These are phyloP conservation scores for Cassiopea xamachana DNA, from an alignment of 30 jellyfish, hydroid and myxozoan species.

Conservation along the genomic window DNA sequence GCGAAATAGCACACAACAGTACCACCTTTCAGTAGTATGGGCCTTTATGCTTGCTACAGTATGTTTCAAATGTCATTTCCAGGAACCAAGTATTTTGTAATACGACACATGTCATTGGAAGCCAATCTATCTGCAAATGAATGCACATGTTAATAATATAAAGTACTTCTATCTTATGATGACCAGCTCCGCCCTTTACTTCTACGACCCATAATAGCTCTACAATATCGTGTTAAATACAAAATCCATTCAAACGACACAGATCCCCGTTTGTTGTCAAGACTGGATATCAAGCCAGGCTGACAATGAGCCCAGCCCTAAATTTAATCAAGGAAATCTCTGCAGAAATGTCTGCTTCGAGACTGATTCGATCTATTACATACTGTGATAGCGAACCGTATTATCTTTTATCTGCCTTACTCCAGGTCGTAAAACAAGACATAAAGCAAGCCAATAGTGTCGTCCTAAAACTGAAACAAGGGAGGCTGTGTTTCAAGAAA, in stretches of 20 bases:
- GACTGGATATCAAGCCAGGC: background rate
- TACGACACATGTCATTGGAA: no score
- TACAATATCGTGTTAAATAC: background rate
- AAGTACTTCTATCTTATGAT: background rate
- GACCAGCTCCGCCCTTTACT: background rate
- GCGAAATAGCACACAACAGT: no score
- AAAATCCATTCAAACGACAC: background rate
- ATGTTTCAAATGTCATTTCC: no score
- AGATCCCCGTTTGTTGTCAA: background rate
- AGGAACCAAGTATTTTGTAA: no score
- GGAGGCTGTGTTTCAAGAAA: no score
- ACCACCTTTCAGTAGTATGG: no score
- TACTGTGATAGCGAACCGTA: background rate
- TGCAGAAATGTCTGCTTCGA: background rate
- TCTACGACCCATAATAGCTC: background rate
- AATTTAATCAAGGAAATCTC: background rate
- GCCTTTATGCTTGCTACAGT: no score
- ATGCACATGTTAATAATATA: no score
- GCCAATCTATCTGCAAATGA: no score
- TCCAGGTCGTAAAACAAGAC: background rate
- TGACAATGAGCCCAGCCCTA: background rate
- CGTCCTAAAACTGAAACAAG: no score
- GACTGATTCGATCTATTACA: background rate
- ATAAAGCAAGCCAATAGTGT: no score
- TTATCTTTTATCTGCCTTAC: background rate